phyloP scores from a whole-genome alignment of 2,113 vertebrate genomes.

The Bubalus kerabau region DNA sequence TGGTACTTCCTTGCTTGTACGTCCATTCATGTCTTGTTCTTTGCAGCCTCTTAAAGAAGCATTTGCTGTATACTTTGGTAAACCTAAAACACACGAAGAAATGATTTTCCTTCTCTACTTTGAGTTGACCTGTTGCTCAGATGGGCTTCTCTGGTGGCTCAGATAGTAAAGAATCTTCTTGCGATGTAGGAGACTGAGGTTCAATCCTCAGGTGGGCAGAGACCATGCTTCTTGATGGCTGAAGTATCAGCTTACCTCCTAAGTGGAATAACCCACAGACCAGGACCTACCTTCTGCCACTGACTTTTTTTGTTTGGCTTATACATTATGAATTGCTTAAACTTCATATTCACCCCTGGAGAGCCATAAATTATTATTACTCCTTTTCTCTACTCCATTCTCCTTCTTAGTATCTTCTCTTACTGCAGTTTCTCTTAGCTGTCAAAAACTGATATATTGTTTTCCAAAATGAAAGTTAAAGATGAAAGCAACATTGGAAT shows the following conservation, averaged over 20 bases:
- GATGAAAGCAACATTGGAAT: neutral
- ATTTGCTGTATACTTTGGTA: neutral
- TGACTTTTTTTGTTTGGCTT: neutral
- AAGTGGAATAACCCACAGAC: neutral
- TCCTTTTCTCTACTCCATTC: neutral
- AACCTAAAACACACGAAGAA: neutral
- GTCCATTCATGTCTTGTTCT: neutral
- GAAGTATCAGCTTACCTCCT: neutral
- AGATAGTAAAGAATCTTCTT: neutral
- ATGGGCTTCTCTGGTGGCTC: neutral
- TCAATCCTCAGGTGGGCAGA: neutral
- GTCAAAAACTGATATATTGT: neutral
- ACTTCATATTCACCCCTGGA: neutral
- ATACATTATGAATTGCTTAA: neutral
- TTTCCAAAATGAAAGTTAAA: neutral
- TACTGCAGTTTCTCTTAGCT: neutral
- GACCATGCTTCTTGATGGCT: neutral
- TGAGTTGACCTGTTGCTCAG: too few relatives aligned
- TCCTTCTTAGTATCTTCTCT: neutral
- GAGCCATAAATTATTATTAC: neutral
- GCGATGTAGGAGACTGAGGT: neutral
- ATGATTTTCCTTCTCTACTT: neutral
- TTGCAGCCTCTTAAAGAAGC: neutral
- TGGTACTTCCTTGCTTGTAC: accelerated
- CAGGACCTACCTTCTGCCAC: neutral